A percentile compares a stretch with the other conserved stretches of the same genome.
These are phyloP conservation scores for Pandemis corylana DNA, from an alignment of 2,888 invertebrate species.

Conservation along the genomic window DNA sequence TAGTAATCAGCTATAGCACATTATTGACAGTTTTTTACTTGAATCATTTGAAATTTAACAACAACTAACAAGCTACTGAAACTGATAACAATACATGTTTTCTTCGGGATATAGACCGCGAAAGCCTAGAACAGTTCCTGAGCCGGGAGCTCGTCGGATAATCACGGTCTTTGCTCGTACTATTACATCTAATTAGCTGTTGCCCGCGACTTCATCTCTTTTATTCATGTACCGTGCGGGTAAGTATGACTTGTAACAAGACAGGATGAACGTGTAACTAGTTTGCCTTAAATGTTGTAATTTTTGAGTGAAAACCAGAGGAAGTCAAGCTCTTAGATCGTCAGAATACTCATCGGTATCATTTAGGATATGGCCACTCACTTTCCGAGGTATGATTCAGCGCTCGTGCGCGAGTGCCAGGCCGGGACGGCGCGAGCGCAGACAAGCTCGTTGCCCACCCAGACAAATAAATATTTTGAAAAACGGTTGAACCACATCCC, in stretches of 20 bases:
- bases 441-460: not conserved
- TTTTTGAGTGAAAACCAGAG: not conserved
- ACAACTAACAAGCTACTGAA: no score
- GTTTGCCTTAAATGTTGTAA: not conserved
- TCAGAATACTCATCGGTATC: not conserved
- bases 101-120: no score
- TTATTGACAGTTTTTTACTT: not conserved
- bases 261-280: not conserved
- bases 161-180: no score
- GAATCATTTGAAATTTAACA: no score
- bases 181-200: no score
- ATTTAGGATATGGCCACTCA: not conserved
- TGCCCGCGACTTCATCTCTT: no score
- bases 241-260: not conserved
- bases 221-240: no score
- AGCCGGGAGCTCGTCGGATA: no score
- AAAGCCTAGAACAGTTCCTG: no score
- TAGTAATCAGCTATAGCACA: not conserved
- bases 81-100: no score
- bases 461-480: no score
- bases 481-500: no score
- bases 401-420: not conserved
- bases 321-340: not conserved
- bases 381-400: conserved; percentile 12
- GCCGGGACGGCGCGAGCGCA: conserved; percentile 2